Conservation (phyloP, 2,797 vertebrate species). For the Neoniphon sammara region DNA sequence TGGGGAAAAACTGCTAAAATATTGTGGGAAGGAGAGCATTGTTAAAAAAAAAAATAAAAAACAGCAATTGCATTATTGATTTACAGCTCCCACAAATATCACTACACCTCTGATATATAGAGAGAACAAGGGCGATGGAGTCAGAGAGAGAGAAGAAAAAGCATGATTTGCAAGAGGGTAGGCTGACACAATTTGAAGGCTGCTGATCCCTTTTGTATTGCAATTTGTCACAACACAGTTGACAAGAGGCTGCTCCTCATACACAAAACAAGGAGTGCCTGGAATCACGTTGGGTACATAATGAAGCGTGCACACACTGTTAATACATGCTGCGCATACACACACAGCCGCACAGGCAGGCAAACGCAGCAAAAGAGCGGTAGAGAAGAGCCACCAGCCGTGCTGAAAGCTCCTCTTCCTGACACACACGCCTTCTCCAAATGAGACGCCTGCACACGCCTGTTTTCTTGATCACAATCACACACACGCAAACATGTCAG, state of each 20-base stretch:
- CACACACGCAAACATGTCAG: background rate
- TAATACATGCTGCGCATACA: slow-evolving; percentile 44
- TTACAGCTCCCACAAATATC: slow-evolving; percentile 51
- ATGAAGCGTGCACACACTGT: slow-evolving; percentile 50
- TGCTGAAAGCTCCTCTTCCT: slow-evolving; percentile 28
- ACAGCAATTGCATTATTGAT: slow-evolving; percentile 63
- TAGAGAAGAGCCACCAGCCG: slow-evolving; percentile 15
- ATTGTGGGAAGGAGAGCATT: slow-evolving; percentile 24
- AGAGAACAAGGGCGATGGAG: background rate
- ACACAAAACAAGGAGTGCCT: slow-evolving; percentile 51
- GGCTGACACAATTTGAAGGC: slow-evolving; percentile 57
- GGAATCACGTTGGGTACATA: slow-evolving; percentile 57
- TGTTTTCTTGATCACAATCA: slow-evolving; percentile 21
- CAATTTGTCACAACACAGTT: slow-evolving; percentile 75
- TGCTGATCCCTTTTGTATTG: slow-evolving; percentile 75
- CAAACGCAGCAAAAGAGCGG: slow-evolving; percentile 12
- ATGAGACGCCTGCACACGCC: slow-evolving; percentile 15
- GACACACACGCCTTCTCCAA: slow-evolving; percentile 24
- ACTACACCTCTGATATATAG: slow-evolving; percentile 41
- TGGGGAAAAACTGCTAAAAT: background rate
- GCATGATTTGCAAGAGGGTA: slow-evolving; percentile 47
- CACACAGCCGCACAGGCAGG: slow-evolving; percentile 21
- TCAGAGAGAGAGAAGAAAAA: background rate
- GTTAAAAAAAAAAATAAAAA: slow-evolving; percentile 43
- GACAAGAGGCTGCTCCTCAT: slow-evolving; percentile 67